Evolutionary conservation across 1,140 invertebrate genomes (phyloP).

Genomic region (Plodia interpunctella): DNA sequence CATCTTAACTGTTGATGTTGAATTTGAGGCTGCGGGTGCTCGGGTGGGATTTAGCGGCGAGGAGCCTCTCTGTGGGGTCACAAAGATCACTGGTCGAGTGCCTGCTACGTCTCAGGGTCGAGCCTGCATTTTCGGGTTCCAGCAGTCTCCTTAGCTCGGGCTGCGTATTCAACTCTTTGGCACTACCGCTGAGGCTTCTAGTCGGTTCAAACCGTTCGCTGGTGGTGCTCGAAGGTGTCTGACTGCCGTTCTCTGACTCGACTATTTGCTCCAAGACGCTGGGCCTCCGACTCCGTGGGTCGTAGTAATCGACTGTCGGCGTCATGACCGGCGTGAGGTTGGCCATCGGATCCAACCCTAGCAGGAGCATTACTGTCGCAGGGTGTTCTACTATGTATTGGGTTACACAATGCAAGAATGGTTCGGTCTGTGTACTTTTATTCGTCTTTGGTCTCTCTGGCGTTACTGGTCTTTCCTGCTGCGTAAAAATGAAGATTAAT

Average conservation of each 20-base stretch:
- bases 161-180: constrained; percentile 42
- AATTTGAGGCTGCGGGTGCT: constrained; percentile 72
- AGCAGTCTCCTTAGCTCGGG: constrained; percentile 48
- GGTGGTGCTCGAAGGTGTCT: constrained; percentile 55
- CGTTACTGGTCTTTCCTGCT: constrained; percentile 62
- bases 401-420: constrained; percentile 68
- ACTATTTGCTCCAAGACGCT: constrained; percentile 65
- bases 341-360: constrained; percentile 67
- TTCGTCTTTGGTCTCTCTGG: constrained; percentile 59
- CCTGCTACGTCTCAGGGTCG: constrained; percentile 56
- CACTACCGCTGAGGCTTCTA: constrained; percentile 49
- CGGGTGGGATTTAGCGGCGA: constrained; percentile 58
- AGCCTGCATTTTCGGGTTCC: constrained; percentile 45
- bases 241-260: constrained; percentile 64
- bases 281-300: constrained; percentile 44
- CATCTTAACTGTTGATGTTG: constrained; percentile 62
- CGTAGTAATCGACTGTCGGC: constrained; percentile 57
- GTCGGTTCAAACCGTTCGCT: constrained; percentile 49
- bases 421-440: constrained; percentile 70
- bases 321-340: constrained; percentile 51
- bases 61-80: constrained; percentile 63
- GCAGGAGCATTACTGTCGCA: constrained; percentile 71
- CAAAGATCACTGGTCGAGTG: constrained; percentile 71
- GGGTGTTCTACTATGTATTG: constrained; percentile 75
- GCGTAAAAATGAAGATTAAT: constrained; percentile 21